Percentiles rank a stretch among this genome's conserved stretches.
These are phyloP conservation scores for Triops longicaudatus DNA, from an alignment of 1,140 invertebrate genomes.

Conservation along the genomic window DNA sequence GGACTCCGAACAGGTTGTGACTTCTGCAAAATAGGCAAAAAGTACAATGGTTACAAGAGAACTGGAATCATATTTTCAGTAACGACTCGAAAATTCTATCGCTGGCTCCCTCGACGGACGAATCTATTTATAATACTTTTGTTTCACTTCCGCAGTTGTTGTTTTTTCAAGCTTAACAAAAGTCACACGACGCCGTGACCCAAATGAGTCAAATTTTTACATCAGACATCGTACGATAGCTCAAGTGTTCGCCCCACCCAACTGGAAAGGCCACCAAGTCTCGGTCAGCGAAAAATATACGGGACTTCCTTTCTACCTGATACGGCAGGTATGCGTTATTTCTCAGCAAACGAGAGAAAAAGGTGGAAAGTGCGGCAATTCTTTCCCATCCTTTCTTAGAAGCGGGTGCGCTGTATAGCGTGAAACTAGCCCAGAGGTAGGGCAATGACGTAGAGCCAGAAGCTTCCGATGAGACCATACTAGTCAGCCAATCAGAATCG, in stretches of 20 bases:
- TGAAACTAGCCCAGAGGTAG: slow-evolving; percentile 11
- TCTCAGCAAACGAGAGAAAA: background rate
- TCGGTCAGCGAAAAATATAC: background rate
- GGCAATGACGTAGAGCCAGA: background rate
- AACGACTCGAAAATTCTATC: too few species aligned
- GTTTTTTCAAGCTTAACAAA: background rate
- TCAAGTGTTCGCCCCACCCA: background rate
- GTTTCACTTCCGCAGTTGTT: too few species aligned
- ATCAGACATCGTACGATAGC: slow-evolving; percentile 9
- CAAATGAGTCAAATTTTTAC: background rate
- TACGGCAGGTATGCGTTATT: background rate
- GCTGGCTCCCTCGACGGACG: too few species aligned
- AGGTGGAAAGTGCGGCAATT: background rate
- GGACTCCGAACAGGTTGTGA: slow-evolving; percentile 49
- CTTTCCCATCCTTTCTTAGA: background rate
- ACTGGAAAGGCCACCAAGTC: background rate
- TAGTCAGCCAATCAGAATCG: background rate
- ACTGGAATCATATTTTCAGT: slow-evolving; percentile 3
- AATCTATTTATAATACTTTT: too few species aligned
- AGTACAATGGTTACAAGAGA: background rate
- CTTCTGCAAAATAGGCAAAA: slow-evolving; percentile 41
- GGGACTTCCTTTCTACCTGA: background rate
- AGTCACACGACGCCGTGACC: background rate
- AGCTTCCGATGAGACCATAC: slow-evolving; percentile 1
- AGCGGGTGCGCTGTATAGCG: background rate